Conservation (phyloP, 2,113 vertebrate genomes). For the Sinocyclocheilus anophthalmus region DNA sequence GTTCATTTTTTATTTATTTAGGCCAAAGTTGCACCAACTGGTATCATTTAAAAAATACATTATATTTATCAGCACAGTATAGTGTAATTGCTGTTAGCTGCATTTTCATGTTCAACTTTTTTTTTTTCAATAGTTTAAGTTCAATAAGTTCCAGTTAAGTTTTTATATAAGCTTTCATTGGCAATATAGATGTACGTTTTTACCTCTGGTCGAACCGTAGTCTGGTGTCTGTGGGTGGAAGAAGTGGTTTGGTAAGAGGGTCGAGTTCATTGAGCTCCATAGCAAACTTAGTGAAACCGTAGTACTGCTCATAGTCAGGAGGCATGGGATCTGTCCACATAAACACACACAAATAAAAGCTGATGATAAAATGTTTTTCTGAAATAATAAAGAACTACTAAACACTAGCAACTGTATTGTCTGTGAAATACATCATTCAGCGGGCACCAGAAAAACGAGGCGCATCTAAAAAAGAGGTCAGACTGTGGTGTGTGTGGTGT, state of each 20-base stretch:
- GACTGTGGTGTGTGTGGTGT: background rate
- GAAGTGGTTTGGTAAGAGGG: slow-evolving; percentile 73
- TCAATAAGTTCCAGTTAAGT: background rate
- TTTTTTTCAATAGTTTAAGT: background rate
- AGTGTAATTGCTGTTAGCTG: background rate
- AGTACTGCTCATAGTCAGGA: slow-evolving; percentile 87
- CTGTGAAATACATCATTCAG: background rate
- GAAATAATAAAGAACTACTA: background rate
- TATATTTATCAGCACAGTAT: background rate
- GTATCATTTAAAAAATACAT: background rate
- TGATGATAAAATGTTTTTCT: background rate
- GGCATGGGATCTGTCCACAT: slow-evolving; percentile 83
- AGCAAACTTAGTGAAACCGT: slow-evolving; percentile 95
- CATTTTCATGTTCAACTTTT: background rate
- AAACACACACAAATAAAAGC: slow-evolving; percentile 43
- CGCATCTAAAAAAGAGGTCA: background rate
- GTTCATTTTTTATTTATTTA: background rate
- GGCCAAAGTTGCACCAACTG: background rate
- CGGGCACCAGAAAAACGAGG: background rate
- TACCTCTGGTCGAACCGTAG: slow-evolving; percentile 95
- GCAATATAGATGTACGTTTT: background rate
- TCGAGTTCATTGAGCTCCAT: slow-evolving; percentile 93
- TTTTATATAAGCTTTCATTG: background rate
- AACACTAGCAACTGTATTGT: background rate
- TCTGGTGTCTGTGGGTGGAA: slow-evolving; percentile 91